Percentiles rank a stretch among this genome's conserved stretches.
Conservation (phyloP, 2,888 invertebrate genomes). For the Callosobruchus maculatus region DNA sequence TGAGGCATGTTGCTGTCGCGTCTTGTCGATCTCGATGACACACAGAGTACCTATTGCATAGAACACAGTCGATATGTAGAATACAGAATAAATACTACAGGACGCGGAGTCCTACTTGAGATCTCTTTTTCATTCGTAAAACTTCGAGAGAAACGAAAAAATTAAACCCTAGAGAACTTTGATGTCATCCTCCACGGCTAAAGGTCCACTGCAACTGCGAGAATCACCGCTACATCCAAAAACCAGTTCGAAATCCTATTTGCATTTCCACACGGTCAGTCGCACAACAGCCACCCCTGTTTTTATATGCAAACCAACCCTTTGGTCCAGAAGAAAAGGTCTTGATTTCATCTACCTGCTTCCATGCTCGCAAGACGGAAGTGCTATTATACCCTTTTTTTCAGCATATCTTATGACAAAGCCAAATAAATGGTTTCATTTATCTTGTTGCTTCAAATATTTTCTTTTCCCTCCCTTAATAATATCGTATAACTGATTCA, state of each 20-base stretch:
- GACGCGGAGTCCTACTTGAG: too few relatives aligned
- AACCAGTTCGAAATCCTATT: neutral
- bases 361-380: conserved; percentile 13
- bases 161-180: too few relatives aligned
- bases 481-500: conserved; percentile 21
- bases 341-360: conserved; percentile 18
- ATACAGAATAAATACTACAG: too few relatives aligned
- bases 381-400: conserved; percentile 15
- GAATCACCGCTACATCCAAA: neutral
- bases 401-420: conserved; percentile 18
- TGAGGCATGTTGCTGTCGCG: too few relatives aligned
- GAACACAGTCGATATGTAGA: too few relatives aligned
- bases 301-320: neutral
- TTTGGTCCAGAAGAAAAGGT: conserved; percentile 3
- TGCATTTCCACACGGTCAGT: neutral
- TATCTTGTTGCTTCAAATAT: conserved; percentile 18
- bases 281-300: neutral
- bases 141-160: too few relatives aligned
- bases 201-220: too few relatives aligned
- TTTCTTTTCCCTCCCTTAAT: conserved; percentile 14
- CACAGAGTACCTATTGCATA: too few relatives aligned
- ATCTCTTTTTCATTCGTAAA: too few relatives aligned
- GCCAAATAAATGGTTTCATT: conserved; percentile 28
- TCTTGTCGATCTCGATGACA: too few relatives aligned
- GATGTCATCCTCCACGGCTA: too few relatives aligned